Evolutionary conservation across 2,888 invertebrate species (phyloP).

Genomic region (Iphiclides podalirius): DNA sequence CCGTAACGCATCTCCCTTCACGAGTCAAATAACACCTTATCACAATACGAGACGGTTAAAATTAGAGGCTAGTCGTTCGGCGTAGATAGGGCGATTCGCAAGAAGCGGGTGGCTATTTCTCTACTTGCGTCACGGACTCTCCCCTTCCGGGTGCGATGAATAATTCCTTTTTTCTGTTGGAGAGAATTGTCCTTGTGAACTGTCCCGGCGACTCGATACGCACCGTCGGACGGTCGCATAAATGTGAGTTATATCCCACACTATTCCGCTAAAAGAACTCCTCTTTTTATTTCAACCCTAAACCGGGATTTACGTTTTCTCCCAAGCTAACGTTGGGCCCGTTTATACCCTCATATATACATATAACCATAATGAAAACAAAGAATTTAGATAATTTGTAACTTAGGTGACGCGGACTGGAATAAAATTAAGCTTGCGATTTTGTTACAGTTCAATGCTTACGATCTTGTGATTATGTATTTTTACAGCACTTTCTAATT

Average conservation of each 20-base stretch:
- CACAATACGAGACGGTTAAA: conserved; percentile 28
- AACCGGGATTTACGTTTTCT: conserved; percentile 64
- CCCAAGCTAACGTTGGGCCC: conserved; percentile 55
- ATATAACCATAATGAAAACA: conserved; percentile 21
- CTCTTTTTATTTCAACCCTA: conserved; percentile 71
- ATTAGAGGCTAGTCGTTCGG: conserved; percentile 13
- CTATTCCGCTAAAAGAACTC: conserved; percentile 70
- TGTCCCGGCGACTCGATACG: conserved; percentile 75
- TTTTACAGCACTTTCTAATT: no score
- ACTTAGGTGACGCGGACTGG: background rate
- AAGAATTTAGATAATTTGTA: conserved; percentile 18
- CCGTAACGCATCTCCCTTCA: conserved; percentile 31
- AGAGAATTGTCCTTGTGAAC: conserved; percentile 76
- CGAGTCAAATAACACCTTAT: conserved; percentile 36
- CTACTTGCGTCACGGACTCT: conserved; percentile 77
- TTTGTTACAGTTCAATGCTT: conserved; percentile 8
- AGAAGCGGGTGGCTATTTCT: conserved; percentile 66
- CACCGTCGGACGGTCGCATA: conserved; percentile 71
- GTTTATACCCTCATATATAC: conserved; percentile 45
- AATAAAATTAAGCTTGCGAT: conserved; percentile 14
- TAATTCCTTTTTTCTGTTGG: conserved; percentile 76
- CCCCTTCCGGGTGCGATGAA: conserved; percentile 81
- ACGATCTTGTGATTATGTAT: no score
- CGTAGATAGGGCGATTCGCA: conserved; percentile 43
- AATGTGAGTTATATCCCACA: conserved; percentile 76